Percentiles rank a stretch among this genome's conserved stretches.
These are phyloP conservation scores for Coleophora flavipennella DNA, from an alignment of 2,888 invertebrate species.

Conservation along the genomic window DNA sequence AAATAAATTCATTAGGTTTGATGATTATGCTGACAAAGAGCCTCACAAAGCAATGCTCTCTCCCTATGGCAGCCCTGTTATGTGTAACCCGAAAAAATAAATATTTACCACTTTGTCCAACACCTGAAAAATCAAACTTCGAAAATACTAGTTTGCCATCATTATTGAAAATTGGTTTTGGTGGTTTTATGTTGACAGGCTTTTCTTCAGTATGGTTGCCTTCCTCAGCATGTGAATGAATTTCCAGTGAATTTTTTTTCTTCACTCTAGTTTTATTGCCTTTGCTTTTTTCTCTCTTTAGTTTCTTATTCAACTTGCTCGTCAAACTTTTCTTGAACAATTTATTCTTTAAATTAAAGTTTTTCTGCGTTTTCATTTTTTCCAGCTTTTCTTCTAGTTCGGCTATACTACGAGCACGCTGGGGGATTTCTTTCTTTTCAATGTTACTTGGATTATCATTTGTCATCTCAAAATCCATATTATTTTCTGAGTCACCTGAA, in stretches of 20 bases:
- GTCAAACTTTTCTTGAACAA: conserved; percentile 77
- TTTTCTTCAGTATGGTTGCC: conserved; percentile 27
- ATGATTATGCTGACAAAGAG: not conserved
- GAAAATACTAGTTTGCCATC: conserved; percentile 92
- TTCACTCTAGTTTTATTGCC: conserved; percentile 32
- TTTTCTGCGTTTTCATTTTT: conserved; percentile 74
- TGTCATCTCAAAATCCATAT: conserved; percentile 43
- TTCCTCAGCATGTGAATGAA: too few relatives aligned
- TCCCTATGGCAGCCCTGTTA: too few relatives aligned
- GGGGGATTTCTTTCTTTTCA: conserved; percentile 35
- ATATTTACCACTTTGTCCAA: conserved; percentile 73
- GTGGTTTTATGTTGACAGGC: conserved; percentile 18
- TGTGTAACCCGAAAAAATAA: not conserved
- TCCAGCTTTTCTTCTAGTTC: conserved; percentile 77
- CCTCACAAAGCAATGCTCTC: too few relatives aligned
- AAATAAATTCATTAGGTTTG: too few relatives aligned
- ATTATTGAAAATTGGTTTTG: conserved; percentile 85
- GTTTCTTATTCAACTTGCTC: conserved; percentile 78
- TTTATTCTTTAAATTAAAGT: conserved; percentile 76
- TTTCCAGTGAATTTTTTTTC: conserved; percentile 7
- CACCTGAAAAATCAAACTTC: conserved; percentile 90
- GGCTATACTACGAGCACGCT: conserved; percentile 74
- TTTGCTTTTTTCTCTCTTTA: conserved; percentile 71
- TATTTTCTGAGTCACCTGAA: conserved; percentile 26
- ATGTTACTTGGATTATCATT: conserved; percentile 23